Evolutionary conservation across 2,888 invertebrate genomes (phyloP), one percentile per base, ranked within the genome.

Genomic region (Caenorhabditis panamensis): DNA sequence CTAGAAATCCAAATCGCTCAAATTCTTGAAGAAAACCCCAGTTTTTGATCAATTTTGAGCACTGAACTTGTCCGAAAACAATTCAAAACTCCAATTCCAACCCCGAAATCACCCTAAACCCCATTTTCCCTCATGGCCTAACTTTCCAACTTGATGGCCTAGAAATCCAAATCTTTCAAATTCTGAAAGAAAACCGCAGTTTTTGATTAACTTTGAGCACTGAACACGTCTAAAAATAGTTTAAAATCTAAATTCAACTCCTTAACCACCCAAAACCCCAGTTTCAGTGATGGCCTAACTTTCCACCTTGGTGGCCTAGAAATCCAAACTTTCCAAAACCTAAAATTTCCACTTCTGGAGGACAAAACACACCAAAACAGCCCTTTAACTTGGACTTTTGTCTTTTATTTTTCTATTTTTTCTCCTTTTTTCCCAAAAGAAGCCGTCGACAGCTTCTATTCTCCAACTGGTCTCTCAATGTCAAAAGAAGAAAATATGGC

Each of bases 361-460:
- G 5, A 31, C 31, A 6, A 31, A 31, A 31, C 31, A 6, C 31
- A 6, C 31, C 31, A 31, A 31, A 31, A 31, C 5, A 31, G 9
- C 5, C 31, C 31, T 36, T 36, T 5, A 36, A 36, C 5, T 9
- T 5, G 13, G 41, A 5, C 13, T 41, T 41, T 41, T 41, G 41
- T 16, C 13, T 41, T 41, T 16, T 41, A 36, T 36, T 36, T 36
- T 36, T 36, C 9, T 36, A 24, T 47, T 63, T 63, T 47, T 13
- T 11, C 49, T 36, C 49, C 26, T 47, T 22, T 47, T 49, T 47
- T 20, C 22, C 44, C 20, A 18, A 59, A 59, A 36, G 28, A 53
- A 18, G 20, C 3, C 26, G 53, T 31, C 31, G 5, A 9, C 31
- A 31, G 5, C 31, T 6, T 31, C 5, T 31, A 31, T 31, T 31